Percentiles rank a stretch among this genome's conserved stretches.
phyloP scores from a whole-genome alignment of 2,113 vertebrate genomes.

The Garra rufa region DNA sequence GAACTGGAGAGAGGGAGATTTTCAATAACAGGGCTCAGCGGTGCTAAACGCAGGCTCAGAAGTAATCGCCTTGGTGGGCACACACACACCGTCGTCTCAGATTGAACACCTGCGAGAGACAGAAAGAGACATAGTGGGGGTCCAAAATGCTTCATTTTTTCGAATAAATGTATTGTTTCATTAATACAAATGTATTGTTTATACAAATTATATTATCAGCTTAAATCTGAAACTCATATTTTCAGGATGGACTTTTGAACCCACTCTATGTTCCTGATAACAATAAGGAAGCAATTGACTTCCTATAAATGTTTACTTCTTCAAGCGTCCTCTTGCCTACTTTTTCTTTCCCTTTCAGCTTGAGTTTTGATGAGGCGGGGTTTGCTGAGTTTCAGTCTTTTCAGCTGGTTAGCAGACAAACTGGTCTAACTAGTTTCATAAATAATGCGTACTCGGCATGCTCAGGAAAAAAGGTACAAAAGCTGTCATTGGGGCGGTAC shows the following conservation, averaged over 20 bases:
- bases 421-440: constrained; percentile 17
- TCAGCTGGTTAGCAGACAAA: constrained; percentile 28
- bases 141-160: background rate
- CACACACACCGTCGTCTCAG: background rate
- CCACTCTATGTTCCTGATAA: background rate
- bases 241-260: background rate
- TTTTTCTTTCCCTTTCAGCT: background rate
- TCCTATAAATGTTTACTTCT: background rate
- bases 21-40: constrained; percentile 36
- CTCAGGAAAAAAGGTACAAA: background rate
- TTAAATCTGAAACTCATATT: background rate
- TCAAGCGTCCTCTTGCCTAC: background rate
- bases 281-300: background rate
- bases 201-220: background rate
- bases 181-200: background rate
- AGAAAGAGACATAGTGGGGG: background rate
- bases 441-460: no score
- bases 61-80: background rate
- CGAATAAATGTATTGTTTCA: background rate
- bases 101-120: background rate
- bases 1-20: constrained; percentile 1
- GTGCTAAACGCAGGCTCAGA: constrained; percentile 19
- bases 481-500: background rate
- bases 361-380: background rate
- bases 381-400: constrained; percentile 18